Base-by-base conservation (phyloP, 2,797 vertebrate genomes). In the Fratercula arctica region DNA sequence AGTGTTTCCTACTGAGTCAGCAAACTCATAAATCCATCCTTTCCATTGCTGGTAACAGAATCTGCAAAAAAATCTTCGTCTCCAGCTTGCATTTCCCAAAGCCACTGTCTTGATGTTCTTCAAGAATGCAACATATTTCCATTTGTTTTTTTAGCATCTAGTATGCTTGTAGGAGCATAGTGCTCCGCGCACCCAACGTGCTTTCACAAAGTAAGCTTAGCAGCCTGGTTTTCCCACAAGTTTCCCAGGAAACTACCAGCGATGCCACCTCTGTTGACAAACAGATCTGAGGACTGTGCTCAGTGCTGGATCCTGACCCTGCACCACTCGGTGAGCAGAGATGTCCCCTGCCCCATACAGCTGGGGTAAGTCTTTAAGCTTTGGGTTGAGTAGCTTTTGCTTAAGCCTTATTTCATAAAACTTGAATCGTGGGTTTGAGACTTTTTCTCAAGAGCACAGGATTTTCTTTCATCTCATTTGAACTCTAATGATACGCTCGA, bases 381-480 rank as follows among this genome's bases (percentile, higher is more conserved):
- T 81, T 73, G 61, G 21, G 28, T 89, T 89, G 60, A 91, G 80
- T 78, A 89, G 67, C 67, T 88, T 95, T 90, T 82, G 43, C 85
- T 84, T 93, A 85, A 90, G 48, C 80, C 41, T 88, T 29, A 61
- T 69, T 93, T 84, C 31, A 43, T 79, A 74, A 82, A 91, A 93
- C 57, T 81, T 2, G 1, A 63, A 35, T 93, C 0, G 0, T 35
- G 37, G 39, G 67, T 93, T 88, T 88, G 74, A 74, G 85, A 25
- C 48, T 56, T 93, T 81, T 89, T 76, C 45, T 88, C 39, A 33
- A 69, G 61, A 59, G 67, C 28, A 46, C 0, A 3, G 46, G 43
- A 61, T 48, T 93, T 94, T 60, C 77, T 84, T 94, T 91, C 48
- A 50, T 93, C 80, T 93, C 50, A 19, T 46, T 91, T 74, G 67